Evolutionary conservation across 2,113 vertebrate genomes (phyloP).

Genomic region (Tonatia bakeri): DNA sequence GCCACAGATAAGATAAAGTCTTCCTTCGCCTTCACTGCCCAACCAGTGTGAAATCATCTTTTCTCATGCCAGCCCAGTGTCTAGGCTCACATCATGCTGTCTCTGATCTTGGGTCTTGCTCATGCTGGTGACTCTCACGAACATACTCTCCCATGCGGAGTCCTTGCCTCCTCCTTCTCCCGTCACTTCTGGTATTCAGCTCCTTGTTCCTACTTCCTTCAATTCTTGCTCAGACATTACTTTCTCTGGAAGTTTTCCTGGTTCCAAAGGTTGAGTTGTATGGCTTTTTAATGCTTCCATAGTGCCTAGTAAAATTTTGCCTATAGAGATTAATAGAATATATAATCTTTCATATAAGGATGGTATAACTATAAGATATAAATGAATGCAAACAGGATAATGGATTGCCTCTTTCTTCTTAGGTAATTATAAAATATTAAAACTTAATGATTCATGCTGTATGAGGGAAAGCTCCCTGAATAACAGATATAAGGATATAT

Average conservation of each 20-base stretch:
- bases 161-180: not conserved
- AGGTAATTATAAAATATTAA: constrained; percentile 1
- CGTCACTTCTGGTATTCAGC: not conserved
- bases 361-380: not conserved
- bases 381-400: not conserved
- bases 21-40: not conserved
- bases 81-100: not conserved
- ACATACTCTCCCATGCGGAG: not conserved
- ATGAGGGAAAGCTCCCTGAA: not conserved
- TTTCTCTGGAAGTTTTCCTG: not conserved
- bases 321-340: not conserved
- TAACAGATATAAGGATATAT: not conserved
- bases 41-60: not conserved
- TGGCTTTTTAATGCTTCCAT: not conserved
- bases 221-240: not conserved
- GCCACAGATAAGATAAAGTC: not conserved
- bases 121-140: not conserved
- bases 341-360: constrained; percentile 6
- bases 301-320: not conserved
- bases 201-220: not conserved
- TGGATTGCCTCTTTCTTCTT: not conserved
- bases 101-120: not conserved
- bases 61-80: not conserved
- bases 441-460: not conserved
- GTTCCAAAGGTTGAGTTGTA: not conserved